Percentiles rank a stretch among this genome's conserved stretches.
Conservation (phyloP, 2,113 vertebrate species). For the Apteryx mantelli region DNA sequence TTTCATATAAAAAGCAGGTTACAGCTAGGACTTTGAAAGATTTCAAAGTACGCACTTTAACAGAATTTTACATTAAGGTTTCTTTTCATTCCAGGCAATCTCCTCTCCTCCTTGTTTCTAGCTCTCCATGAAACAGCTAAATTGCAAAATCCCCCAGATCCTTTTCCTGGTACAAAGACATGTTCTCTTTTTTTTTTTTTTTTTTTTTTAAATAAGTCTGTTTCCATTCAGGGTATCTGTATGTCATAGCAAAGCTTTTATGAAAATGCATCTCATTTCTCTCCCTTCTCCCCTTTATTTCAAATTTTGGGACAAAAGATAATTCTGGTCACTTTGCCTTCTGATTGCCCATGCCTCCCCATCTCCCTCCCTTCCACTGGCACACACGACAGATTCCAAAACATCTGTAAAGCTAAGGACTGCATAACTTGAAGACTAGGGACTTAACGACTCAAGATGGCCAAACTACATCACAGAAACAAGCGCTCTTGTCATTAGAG, state of each 20-base stretch:
- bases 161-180: neutral
- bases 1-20: neutral
- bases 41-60: neutral
- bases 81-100: neutral
- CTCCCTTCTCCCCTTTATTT: neutral
- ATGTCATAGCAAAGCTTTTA: neutral
- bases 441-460: neutral
- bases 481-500: neutral
- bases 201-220: too few relatives aligned
- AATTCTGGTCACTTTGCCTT: neutral
- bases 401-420: neutral
- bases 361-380: neutral
- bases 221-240: too few relatives aligned
- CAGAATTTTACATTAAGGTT: neutral
- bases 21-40: neutral
- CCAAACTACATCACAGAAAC: neutral
- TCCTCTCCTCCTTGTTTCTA: neutral
- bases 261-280: neutral
- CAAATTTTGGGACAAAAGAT: neutral
- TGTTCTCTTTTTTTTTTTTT: neutral
- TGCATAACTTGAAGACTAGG: neutral
- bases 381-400: neutral
- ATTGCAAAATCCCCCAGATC: neutral
- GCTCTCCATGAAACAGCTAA: neutral
- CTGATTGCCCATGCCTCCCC: too few relatives aligned